These are phyloP conservation scores for Laspeyria flexula DNA, from an alignment of 2,888 invertebrate genomes.

Conservation along the genomic window DNA sequence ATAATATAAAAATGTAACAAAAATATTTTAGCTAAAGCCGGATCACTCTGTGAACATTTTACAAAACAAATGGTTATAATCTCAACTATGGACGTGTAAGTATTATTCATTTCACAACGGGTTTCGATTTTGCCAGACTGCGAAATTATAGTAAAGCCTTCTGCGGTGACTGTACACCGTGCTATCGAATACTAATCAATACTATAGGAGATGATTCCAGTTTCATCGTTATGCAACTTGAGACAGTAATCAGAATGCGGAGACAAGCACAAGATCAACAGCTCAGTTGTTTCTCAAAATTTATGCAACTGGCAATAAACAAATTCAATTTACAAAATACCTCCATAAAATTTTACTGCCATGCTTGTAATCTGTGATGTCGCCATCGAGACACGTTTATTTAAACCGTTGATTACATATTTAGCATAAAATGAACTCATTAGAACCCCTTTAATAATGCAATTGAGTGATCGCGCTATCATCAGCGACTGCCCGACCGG, in stretches of 20 bases:
- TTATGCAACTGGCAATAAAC: background rate
- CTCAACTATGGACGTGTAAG: conserved; percentile 18
- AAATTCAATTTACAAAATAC: background rate
- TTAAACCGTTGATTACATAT: conserved; percentile 3
- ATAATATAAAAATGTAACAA: conserved; percentile 25
- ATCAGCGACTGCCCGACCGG: conserved; percentile 20
- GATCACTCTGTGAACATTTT: conserved; percentile 15
- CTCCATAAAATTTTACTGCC: background rate
- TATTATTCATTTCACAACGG: conserved; percentile 27
- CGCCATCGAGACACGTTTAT: background rate
- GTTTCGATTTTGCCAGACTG: conserved; percentile 22
- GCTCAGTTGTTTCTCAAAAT: background rate
- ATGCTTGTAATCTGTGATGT: background rate
- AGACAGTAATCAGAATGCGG: conserved; percentile 2
- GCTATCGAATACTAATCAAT: conserved; percentile 22
- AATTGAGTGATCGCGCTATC: conserved; percentile 27
- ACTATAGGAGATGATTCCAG: conserved; percentile 6
- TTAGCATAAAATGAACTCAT: conserved; percentile 14
- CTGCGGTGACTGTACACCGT: conserved; percentile 5
- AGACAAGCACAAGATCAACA: background rate
- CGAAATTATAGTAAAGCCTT: conserved; percentile 19
- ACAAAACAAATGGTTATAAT: conserved; percentile 14
- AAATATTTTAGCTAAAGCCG: conserved; percentile 26
- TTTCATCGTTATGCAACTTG: conserved; percentile 1
- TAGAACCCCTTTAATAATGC: conserved; percentile 17